A percentile compares a stretch with the other conserved stretches of the same genome.
Evolutionary conservation across 2,888 invertebrate species (phyloP).

Genomic region (Pristionchus japonicus): DNA sequence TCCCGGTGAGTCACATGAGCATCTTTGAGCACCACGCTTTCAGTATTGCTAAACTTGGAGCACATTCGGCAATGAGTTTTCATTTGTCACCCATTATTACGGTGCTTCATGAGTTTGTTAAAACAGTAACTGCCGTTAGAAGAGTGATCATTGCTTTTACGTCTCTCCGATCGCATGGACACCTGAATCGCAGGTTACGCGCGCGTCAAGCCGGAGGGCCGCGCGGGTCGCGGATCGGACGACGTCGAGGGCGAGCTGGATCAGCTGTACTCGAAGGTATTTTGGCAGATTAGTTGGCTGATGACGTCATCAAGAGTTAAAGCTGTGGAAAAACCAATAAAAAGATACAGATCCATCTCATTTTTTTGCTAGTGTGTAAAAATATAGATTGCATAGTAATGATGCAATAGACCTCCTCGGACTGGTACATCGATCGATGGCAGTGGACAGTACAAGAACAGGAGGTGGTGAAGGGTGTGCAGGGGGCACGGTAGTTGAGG

Average conservation of each 20-base stretch:
- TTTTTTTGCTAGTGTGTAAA: too few species aligned
- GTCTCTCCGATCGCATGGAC: too few species aligned
- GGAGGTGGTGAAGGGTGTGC: not conserved
- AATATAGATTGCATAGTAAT: not conserved
- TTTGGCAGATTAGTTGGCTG: not conserved
- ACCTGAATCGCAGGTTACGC: conserved; percentile 8
- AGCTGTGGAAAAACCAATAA: too few species aligned
- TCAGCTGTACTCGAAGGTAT: conserved; percentile 44
- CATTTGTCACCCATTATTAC: too few species aligned
- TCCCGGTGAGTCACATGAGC: not conserved
- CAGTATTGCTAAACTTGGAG: not conserved
- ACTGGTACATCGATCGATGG: conserved; percentile 15
- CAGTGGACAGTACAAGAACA: conserved; percentile 1
- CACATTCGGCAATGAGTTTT: too few species aligned
- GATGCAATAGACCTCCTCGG: not conserved
- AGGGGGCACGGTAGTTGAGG: not conserved
- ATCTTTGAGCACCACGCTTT: not conserved
- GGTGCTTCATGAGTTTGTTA: not conserved
- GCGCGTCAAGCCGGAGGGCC: not conserved
- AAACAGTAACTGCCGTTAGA: not conserved
- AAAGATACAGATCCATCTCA: too few species aligned
- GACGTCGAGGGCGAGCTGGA: conserved; percentile 41
- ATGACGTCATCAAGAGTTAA: not conserved
- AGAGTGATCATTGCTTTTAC: not conserved
- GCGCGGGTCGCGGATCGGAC: conserved; percentile 3